Evolutionary conservation across 2,888 invertebrate species (phyloP), one percentile per base, ranked within the genome.

Genomic region (Halictus quadricinctus): DNA sequence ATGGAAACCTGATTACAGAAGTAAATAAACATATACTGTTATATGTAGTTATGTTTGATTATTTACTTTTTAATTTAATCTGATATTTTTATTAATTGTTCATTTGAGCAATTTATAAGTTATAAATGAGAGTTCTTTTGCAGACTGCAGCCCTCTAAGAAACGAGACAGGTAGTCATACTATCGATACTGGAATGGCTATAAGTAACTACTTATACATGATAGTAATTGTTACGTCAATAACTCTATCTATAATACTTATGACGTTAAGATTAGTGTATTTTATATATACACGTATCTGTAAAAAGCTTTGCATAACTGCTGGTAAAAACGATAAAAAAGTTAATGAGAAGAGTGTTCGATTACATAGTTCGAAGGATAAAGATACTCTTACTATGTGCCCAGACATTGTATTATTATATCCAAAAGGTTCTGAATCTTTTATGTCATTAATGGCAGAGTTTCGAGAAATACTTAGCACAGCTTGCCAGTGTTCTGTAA

Each of bases 381-480:
- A 88, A 29, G 48, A 25, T 5, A 6, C 7, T 43, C 36, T 64
- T 41, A 0, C 46, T 58, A n/a, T 69, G 18, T 78, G 64, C 21
- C 83, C 87, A 46, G 88, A 89, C 12, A 90, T 92, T 25, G 80
- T 92, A n/a, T 82, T 92, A 21, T 43, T 92, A 12, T 92, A 92
- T 74, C 88, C 90, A 8, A 90, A 87, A 58, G 88, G 88, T 46
- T 81, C 91, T 25, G 70, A 88, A 50, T 77, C 83, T 13, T 92
- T 91, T 66, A 92, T 91, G 90, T 72, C 85, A 25, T 79, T 91
- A 66, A 92, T 92, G 91, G 36, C 87, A 73, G 88, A 91, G 66
- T 89, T 92, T 84, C 87, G 91, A 12, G 84, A 83, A 70, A 87
- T 88, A 76, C 88, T 92, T 74, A 75, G 87, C 18, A 85, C 73